These are phyloP conservation scores for Pseudochromis fuscus DNA, from an alignment of 2,797 vertebrate species.

Conservation along the genomic window DNA sequence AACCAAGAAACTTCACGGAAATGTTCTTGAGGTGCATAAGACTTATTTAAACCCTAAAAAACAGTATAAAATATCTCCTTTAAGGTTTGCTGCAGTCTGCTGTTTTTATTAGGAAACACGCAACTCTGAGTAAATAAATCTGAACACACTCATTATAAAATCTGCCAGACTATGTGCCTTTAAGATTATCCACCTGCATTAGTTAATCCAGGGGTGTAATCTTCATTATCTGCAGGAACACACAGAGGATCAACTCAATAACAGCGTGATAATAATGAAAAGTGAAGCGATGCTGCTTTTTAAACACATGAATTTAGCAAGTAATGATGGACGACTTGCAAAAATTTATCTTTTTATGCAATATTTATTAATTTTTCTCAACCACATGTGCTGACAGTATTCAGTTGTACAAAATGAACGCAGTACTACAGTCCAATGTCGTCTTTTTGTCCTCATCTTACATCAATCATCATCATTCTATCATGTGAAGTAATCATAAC, in stretches of 20 bases:
- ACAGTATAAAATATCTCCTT: too few species aligned
- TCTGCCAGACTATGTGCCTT: not conserved
- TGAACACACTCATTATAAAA: not conserved
- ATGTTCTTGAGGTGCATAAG: too few species aligned
- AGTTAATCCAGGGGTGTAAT: too few species aligned
- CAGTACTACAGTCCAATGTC: too few species aligned
- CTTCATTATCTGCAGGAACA: slow-evolving; percentile 25
- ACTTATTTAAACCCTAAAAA: too few species aligned
- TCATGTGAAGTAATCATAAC: not conserved
- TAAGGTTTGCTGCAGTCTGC: too few species aligned
- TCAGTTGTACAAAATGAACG: too few species aligned
- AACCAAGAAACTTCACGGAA: too few species aligned
- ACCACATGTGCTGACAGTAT: slow-evolving; percentile 5
- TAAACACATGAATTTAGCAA: slow-evolving; percentile 21
- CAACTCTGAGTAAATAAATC: too few species aligned
- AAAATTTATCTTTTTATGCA: slow-evolving; percentile 3
- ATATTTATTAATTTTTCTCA: slow-evolving; percentile 12
- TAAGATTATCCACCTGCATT: slow-evolving; percentile 52
- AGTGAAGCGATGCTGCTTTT: slow-evolving; percentile 24
- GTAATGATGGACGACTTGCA: not conserved
- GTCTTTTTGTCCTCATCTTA: too few species aligned
- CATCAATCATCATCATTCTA: too few species aligned
- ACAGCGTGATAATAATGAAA: slow-evolving; percentile 1
- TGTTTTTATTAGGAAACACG: too few species aligned
- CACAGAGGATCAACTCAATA: slow-evolving; percentile 46